Base-by-base conservation (phyloP, 2,797 vertebrate genomes). In the Pseudomugil gertrudae region DNA sequence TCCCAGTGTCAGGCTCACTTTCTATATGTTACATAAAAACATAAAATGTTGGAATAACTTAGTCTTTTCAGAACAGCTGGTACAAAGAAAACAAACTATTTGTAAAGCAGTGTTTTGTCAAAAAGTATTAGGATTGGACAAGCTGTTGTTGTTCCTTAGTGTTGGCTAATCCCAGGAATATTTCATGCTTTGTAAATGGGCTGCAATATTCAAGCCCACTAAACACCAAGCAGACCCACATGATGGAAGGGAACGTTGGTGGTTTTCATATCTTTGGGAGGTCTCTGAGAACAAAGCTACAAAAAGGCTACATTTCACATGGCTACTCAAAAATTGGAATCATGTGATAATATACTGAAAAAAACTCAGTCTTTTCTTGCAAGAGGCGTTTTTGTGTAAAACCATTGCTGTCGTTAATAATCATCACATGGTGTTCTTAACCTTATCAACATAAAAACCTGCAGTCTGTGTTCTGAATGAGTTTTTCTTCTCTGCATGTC, bases 171-270 rank as follows among this genome's bases (percentile, higher is more conserved):
- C 54, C 21, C 54, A 33, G 23, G 17, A 59, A 19, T 24, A 30
- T 78, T 72, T 73, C 56, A 63, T 71, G 29, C 27, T 83, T 65
- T 68, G 13, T 23, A 61, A 69, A 17, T 59, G 33, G 53, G 58
- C 15, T 7, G 19, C 26, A 59, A 52, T 33, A 51, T 51, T 69
- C 10, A 55, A 17, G 7, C 8, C 24, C 8, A 52, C 13, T 6
- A 26, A 60, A 17, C n/a, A 50, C 3, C 1, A 53, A 5, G 15
- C 0, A 0, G 45, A 51, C 1, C 32, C 33, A 59, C 17, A 43
- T 24, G 30, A 72, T 48, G 13, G 27, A 54, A 8, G 3, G 4
- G 2, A 5, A 1, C 1, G 4, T 53, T 33, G n/a, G 1, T 47
- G 52, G 26, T 2, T 63, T 3, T 66, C 8, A 77, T 30, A 45